Evolutionary conservation across 2,888 invertebrate genomes (phyloP).

Genomic region (Erannis defoliaria): DNA sequence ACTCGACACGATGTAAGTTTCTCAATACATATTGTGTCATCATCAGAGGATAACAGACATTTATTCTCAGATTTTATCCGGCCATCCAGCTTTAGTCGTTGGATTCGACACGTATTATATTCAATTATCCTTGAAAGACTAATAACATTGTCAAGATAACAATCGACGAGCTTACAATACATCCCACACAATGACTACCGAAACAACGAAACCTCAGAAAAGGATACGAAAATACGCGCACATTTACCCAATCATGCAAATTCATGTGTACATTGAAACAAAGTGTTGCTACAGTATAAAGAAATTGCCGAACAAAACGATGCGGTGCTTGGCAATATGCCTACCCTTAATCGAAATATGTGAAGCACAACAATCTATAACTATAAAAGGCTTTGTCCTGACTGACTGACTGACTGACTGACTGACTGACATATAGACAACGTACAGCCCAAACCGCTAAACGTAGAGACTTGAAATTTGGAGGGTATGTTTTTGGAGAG

Average conservation of each 20-base stretch:
- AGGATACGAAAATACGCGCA: conserved; percentile 30
- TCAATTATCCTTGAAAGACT: background rate
- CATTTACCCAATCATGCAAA: conserved; percentile 38
- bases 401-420: too few relatives aligned
- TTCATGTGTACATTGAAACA: conserved; percentile 36
- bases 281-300: conserved; percentile 39
- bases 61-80: background rate
- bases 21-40: background rate
- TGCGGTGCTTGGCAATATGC: conserved; percentile 42
- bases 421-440: too few relatives aligned
- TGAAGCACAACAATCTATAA: conserved; percentile 25
- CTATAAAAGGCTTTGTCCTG: too few relatives aligned
- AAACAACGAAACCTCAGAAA: conserved; percentile 11
- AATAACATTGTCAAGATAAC: conserved; percentile 3
- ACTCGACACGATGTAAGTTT: conserved; percentile 7
- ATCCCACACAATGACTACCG: conserved; percentile 1
- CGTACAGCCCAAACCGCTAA: too few relatives aligned
- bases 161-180: conserved; percentile 1
- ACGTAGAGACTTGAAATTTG: too few relatives aligned
- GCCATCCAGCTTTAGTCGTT: background rate
- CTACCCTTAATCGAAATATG: conserved; percentile 35
- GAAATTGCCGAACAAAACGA: conserved; percentile 38
- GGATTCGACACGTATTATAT: background rate
- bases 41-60: background rate
- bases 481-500: too few relatives aligned